phyloP scores from a whole-genome alignment of 2,797 vertebrate genomes.

The Gobio occitaniae region DNA sequence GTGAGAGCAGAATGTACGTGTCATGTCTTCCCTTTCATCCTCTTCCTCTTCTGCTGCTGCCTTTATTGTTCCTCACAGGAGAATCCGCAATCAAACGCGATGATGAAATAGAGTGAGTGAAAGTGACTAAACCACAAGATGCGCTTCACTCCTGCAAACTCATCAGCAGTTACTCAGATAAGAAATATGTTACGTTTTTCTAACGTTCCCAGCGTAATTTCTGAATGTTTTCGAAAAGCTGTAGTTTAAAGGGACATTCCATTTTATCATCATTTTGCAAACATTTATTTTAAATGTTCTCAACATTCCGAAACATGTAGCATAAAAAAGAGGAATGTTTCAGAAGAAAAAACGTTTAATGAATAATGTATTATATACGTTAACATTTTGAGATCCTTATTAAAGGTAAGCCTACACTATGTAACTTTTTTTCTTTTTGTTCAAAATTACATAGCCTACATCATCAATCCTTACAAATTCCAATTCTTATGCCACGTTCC shows the following conservation, averaged over 20 bases:
- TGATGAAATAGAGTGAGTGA: not conserved
- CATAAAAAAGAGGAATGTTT: no score
- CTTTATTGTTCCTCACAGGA: not conserved
- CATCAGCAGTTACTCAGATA: not conserved
- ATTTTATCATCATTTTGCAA: no score
- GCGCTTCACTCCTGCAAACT: not conserved
- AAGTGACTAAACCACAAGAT: not conserved
- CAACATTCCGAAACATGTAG: no score
- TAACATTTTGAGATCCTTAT: not conserved
- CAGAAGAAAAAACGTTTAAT: not conserved
- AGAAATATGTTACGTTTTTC: not conserved
- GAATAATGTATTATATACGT: not conserved
- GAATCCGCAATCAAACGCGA: not conserved
- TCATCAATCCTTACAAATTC: not conserved
- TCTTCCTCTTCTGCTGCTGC: not conserved
- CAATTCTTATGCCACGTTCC: no score
- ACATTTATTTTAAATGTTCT: no score
- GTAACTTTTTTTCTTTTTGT: not conserved
- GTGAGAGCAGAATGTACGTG: slow-evolving; percentile 41
- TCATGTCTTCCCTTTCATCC: not conserved
- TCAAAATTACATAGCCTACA: no score
- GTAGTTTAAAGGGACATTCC: no score
- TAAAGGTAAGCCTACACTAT: not conserved
- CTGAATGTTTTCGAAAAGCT: no score
- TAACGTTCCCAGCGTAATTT: not conserved